Evolutionary conservation across 2,797 vertebrate genomes (phyloP), one percentile per base, ranked within the genome.

Genomic region (Arrhamphus sclerolepis): DNA sequence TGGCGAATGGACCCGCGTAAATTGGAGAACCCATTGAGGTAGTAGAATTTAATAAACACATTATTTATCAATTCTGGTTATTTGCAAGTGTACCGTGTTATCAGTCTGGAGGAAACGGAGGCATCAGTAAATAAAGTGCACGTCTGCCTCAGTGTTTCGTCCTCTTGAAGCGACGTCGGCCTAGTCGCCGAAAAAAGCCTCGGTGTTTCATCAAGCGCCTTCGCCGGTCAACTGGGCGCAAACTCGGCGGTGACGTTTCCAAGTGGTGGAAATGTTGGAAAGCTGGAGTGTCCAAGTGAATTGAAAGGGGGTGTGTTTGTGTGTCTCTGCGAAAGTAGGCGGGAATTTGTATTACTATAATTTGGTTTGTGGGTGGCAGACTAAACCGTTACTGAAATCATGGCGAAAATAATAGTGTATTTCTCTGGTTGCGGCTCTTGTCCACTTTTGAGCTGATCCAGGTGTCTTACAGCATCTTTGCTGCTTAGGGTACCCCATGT

Each of bases 1-100:
- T 93, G 93, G 92, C 92, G 87, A 34, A 78, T 47, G 85, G 89
- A 87, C 83, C 89, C 90, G 89, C 88, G 88, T 92, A 91, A 93
- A 89, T 80, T 82, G 83, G 80, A 80, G 69, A 62, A 56, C 53
- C 70, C 22, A 47, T 46, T 70, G 78, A 91, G 91, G 92, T 93
- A 93, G 71, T 87, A 85, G 64, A 43, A 66, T 70, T 60, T 46
- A 58, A 61, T 55, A 80, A 62, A 79, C 22, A 48, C 48, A 56
- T 41, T 6, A 17, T 68, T 67, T 5, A 0, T 50, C 0, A 11
- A 28, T 1, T 70, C 26, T 4, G 22, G 8, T 6, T 46, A 55
- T 58, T 39, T 13, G 4, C 29, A 22, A 58, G 66, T 8, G 22
- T 2, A 34, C 60, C 29, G 16, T 4, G 7, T 4, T 24, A 7